Percentiles rank a stretch among this genome's conserved stretches.
phyloP scores from a whole-genome alignment of 1,140 invertebrate species.

The Panagrolaimus sp. region DNA sequence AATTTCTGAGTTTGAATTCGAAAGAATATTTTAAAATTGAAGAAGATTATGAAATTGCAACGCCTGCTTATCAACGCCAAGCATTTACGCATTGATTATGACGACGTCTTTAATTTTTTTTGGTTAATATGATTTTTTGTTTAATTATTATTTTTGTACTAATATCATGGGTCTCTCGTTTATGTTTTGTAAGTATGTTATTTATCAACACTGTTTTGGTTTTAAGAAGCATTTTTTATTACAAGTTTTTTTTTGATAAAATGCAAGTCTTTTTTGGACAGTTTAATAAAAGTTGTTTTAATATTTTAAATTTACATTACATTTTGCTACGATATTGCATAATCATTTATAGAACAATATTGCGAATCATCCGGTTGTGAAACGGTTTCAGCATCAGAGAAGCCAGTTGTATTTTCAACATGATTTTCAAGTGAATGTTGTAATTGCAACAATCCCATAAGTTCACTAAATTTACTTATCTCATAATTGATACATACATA shows the following conservation, averaged over 20 bases:
- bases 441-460: background rate
- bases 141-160: too few species aligned
- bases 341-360: background rate
- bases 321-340: background rate
- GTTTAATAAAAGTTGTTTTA: too few species aligned
- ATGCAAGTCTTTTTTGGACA: too few species aligned
- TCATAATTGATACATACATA: background rate
- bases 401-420: background rate
- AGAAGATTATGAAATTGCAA: background rate
- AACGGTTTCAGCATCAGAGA: background rate
- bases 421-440: background rate
- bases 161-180: too few species aligned
- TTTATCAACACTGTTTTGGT: too few species aligned
- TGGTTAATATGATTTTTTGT: too few species aligned
- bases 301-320: too few species aligned
- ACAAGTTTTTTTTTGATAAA: too few species aligned
- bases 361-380: conserved; percentile 9
- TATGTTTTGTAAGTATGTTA: too few species aligned
- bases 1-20: background rate
- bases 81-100: background rate
- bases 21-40: background rate
- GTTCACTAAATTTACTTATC: background rate
- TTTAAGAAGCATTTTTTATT: too few species aligned
- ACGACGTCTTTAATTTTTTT: too few species aligned
- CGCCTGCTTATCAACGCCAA: background rate